Conservation (phyloP, 2,888 invertebrate species). For the Cyclophora punctaria region DNA sequence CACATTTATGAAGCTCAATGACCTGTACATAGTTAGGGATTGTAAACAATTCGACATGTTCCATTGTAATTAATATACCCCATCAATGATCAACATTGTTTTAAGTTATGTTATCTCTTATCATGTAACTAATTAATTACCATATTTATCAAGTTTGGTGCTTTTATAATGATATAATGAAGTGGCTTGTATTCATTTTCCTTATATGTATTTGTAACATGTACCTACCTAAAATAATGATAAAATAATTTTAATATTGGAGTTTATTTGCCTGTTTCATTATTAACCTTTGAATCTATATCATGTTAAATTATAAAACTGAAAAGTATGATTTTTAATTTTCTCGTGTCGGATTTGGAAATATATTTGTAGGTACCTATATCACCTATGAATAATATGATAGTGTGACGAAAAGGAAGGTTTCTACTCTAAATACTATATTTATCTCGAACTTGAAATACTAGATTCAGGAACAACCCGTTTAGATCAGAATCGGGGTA, state of each 20-base stretch:
- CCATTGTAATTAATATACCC: conserved; percentile 11
- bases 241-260: conserved; percentile 6
- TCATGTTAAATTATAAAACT: too few relatives aligned
- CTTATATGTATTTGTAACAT: conserved; percentile 15
- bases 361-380: too few relatives aligned
- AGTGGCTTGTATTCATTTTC: conserved; percentile 48
- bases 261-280: neutral
- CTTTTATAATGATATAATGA: conserved; percentile 55
- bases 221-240: neutral
- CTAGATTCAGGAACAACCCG: too few relatives aligned
- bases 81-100: conserved; percentile 24
- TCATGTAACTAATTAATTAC: conserved; percentile 22
- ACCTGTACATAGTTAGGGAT: conserved; percentile 23
- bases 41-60: conserved; percentile 14
- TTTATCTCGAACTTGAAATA: too few relatives aligned
- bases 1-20: conserved; percentile 35
- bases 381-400: too few relatives aligned
- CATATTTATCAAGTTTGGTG: conserved; percentile 39
- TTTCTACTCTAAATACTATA: too few relatives aligned
- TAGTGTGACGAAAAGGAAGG: too few relatives aligned
- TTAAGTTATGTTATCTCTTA: conserved; percentile 19
- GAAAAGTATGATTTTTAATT: too few relatives aligned
- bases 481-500: too few relatives aligned
- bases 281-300: too few relatives aligned
- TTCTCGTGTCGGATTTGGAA: too few relatives aligned